Conservation (phyloP, 2,797 vertebrate species). For the Sardinella longiceps region DNA sequence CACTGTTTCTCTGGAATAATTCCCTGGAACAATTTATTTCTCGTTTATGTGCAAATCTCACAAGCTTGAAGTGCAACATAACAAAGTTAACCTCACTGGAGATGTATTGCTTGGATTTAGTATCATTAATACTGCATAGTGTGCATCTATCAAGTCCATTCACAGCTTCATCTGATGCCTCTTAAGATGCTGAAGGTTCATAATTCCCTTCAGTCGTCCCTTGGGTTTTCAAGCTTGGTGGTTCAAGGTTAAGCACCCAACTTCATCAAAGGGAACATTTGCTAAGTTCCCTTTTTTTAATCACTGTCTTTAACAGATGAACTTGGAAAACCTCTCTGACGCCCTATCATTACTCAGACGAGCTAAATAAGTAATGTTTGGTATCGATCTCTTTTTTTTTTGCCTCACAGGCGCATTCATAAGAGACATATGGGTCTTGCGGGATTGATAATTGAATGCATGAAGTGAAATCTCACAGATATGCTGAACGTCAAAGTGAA, state of each 20-base stretch:
- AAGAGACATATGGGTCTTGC: constrained; percentile 22
- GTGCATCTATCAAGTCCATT: neutral
- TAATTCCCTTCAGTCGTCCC: neutral
- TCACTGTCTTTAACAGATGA: neutral
- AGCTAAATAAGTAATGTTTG: constrained; percentile 34
- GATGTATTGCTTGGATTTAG: neutral
- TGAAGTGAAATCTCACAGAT: constrained; percentile 34
- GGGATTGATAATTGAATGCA: constrained; percentile 38
- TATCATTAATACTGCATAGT: neutral
- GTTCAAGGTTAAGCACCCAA: constrained; percentile 1
- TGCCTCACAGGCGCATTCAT: constrained; percentile 5
- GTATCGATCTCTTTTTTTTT: constrained; percentile 18
- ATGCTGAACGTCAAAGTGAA: constrained; percentile 34
- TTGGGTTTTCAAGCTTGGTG: constrained; percentile 2
- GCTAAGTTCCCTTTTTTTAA: neutral
- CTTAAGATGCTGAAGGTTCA: neutral
- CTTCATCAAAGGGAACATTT: constrained; percentile 12
- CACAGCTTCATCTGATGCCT: constrained; percentile 12
- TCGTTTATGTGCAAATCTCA: neutral
- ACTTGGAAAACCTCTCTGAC: constrained; percentile 6
- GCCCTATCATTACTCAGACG: constrained; percentile 22
- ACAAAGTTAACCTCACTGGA: neutral
- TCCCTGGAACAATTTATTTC: neutral
- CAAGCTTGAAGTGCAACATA: neutral
- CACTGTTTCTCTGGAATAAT: neutral